Percentiles rank a stretch among this genome's conserved stretches.
Evolutionary conservation across 2,888 invertebrate species (phyloP).

Genomic region (Pelosia muscerda): DNA sequence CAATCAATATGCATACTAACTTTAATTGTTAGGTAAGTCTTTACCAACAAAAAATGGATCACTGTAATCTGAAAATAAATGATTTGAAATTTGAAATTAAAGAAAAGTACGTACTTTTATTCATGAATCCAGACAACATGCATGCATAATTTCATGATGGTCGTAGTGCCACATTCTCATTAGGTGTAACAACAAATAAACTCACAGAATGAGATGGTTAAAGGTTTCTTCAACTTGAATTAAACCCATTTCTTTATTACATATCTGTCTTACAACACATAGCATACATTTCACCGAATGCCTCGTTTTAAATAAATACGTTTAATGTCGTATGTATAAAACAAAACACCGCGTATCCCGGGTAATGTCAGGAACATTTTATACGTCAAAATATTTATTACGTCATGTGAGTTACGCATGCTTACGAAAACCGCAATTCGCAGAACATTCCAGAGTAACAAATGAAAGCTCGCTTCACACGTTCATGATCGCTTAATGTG

Average conservation of each 20-base stretch:
- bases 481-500: conserved; percentile 55
- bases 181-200: not conserved
- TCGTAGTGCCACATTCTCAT: not conserved
- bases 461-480: conserved; percentile 58
- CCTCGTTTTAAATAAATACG: conserved; percentile 19
- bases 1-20: too few relatives aligned
- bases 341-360: conserved; percentile 39
- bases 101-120: not conserved
- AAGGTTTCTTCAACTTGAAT: not conserved
- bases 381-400: conserved; percentile 56
- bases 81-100: too few relatives aligned
- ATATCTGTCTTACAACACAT: not conserved
- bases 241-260: not conserved
- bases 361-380: conserved; percentile 37
- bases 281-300: not conserved
- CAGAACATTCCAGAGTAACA: conserved; percentile 48
- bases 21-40: too few relatives aligned
- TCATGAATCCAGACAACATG: not conserved
- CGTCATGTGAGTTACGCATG: conserved; percentile 46
- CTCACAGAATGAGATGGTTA: not conserved
- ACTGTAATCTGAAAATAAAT: too few relatives aligned
- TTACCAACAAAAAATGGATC: too few relatives aligned
- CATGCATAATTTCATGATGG: not conserved
- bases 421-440: conserved; percentile 54
- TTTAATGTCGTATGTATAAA: conserved; percentile 29